These are phyloP conservation scores for Coenonympha glycerion DNA, from an alignment of 2,888 invertebrate genomes.

Conservation along the genomic window DNA sequence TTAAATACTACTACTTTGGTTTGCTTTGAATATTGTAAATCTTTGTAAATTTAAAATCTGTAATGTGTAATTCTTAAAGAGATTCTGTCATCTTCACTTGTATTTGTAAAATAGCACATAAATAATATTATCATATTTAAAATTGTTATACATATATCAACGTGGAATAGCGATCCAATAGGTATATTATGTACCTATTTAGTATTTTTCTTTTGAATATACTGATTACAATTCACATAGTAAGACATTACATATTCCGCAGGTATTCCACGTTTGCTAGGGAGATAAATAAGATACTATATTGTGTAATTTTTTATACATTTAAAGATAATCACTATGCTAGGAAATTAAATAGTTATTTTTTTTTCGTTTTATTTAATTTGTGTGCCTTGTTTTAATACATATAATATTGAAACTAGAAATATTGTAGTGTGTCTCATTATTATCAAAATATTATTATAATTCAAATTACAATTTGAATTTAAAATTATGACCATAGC, in stretches of 20 bases:
- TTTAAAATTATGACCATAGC: background rate
- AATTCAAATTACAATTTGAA: background rate
- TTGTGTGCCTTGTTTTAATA: conserved; percentile 23
- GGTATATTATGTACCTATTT: too few relatives aligned
- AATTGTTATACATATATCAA: background rate
- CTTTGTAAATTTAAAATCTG: too few relatives aligned
- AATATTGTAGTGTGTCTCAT: background rate
- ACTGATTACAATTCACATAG: too few relatives aligned
- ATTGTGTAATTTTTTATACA: too few relatives aligned
- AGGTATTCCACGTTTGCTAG: too few relatives aligned
- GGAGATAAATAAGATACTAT: too few relatives aligned
- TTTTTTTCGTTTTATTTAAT: conserved; percentile 4
- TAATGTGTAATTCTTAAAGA: conserved; percentile 6
- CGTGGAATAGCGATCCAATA: background rate
- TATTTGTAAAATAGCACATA: conserved; percentile 19
- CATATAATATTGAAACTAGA: conserved; percentile 1
- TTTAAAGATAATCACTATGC: background rate
- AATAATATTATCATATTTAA: background rate
- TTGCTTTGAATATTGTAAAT: too few relatives aligned
- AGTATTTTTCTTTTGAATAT: too few relatives aligned
- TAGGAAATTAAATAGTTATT: background rate
- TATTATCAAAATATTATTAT: background rate
- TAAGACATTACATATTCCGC: too few relatives aligned
- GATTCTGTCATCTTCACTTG: conserved; percentile 9
- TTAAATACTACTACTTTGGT: too few relatives aligned